Evolutionary conservation across 2,113 vertebrate species (phyloP), one percentile per base, ranked within the genome.

Genomic region (Xiphophorus hellerii): DNA sequence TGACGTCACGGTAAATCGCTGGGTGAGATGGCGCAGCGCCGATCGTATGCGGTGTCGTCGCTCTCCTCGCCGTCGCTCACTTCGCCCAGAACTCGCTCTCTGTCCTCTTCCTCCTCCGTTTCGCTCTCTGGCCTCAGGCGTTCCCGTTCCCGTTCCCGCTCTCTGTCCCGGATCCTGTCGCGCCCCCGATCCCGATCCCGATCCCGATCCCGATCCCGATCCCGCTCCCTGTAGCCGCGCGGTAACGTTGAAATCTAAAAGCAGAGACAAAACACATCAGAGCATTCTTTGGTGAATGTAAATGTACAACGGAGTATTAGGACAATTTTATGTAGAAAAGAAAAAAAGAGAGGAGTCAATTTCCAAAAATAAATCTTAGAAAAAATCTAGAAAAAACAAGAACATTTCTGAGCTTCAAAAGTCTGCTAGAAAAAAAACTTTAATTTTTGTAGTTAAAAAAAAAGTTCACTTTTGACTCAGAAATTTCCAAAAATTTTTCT

Each of bases 31-130:
- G 66, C 39, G 12, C 94, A 92, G 71, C 93, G 90, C 33, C 94
- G 87, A 67, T 95, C 94, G 1, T 94, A 95, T 0, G 94, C 94
- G 0, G 94, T 95, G 89, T 95, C 94, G 1, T 95, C 94, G 5
- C 94, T 95, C 80, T 95, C 94, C 76, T 94, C 94, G 0, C 93
- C 93, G 1, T 94, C 93, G n/a, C 94, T 95, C 0, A 71, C 78
- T 35, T 90, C 92, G 0, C 90, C 82, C 72, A 93, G 37, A 25
- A 84, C 89, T 68, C 88, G 83, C 65, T 93, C 94, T 60, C 85
- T 87, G 72, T 94, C 94, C 27, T 94, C 93, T 0, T 94, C 94
- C 28, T 94, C 93, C 73, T 95, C 94, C 0, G 92, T 93, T 66
- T 95, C 93, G 0, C 94, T 94, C 67, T 87, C 91, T 27, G 84